phyloP scores from a whole-genome alignment of 2,113 vertebrate species.

The Entomyzon cyanotis region DNA sequence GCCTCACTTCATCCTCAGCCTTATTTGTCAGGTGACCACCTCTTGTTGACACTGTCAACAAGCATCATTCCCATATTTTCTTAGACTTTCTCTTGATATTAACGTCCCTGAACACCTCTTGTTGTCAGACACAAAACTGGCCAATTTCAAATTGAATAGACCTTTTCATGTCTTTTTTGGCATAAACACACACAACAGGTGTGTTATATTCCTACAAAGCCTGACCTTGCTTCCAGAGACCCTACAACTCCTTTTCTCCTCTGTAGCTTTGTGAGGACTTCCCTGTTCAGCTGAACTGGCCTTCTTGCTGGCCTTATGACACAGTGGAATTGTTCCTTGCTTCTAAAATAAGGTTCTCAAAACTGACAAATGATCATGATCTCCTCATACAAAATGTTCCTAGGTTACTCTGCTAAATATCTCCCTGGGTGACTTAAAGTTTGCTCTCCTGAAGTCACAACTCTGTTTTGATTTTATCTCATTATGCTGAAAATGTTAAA shows the following conservation, averaged over 20 bases:
- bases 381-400: not conserved
- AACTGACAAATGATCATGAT: not conserved
- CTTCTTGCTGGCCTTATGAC: not conserved
- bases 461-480: not conserved
- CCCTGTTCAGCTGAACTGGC: not conserved
- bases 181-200: not conserved
- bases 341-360: not conserved
- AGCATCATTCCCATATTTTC: not conserved
- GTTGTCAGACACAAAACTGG: not conserved
- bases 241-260: not conserved
- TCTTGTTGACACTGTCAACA: not conserved
- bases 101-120: not conserved
- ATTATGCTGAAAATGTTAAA: not conserved
- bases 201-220: not conserved
- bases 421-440: not conserved
- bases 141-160: not conserved
- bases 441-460: not conserved
- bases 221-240: not conserved
- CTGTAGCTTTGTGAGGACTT: not conserved
- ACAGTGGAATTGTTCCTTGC: not conserved
- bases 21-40: not conserved
- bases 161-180: not conserved
- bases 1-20: not conserved
- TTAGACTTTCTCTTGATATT: not conserved
- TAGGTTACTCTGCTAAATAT: not conserved